Base-by-base conservation (phyloP, 2,888 invertebrate genomes). In the Mycogona germanica region DNA sequence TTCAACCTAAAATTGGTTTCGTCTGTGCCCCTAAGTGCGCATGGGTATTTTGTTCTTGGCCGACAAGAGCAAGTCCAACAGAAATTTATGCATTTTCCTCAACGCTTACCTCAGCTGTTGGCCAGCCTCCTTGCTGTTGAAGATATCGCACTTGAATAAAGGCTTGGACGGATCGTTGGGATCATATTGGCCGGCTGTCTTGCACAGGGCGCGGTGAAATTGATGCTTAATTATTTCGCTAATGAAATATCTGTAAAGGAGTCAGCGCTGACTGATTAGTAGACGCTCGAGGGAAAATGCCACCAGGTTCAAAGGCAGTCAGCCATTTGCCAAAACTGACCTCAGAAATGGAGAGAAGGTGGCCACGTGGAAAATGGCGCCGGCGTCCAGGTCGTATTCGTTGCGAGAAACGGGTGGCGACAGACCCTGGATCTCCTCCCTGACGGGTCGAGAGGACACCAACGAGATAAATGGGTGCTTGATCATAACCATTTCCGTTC, bases 41-140 rank as follows among this genome's bases (percentile, higher is more conserved):
- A n/a, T n/a, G n/a, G n/a, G n/a, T n/a, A n/a, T n/a, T n/a, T n/a
- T n/a, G n/a, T n/a, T n/a, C n/a, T n/a, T n/a, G n/a, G n/a, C n/a
- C n/a, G n/a, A n/a, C n/a, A n/a, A n/a, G n/a, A n/a, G n/a, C n/a
- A n/a, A n/a, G n/a, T n/a, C n/a, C n/a, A n/a, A n/a, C n/a, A n/a
- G n/a, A n/a, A n/a, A n/a, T n/a, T n/a, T n/a, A n/a, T n/a, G n/a
- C n/a, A n/a, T n/a, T n/a, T 45, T 45, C 26, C 21, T 45, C 19
- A 45, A 45, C 7, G 14, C 23, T 1, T 50, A 54, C 54, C 50
- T 32, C 21, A 54, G 14, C 30, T 32, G 25, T 2, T 40, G 14
- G 19, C 54, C 54, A 23, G 54, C 54, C 50, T 54, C 42, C 23
- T 54, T 28, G 23, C 54, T 54, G 25, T 42, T 35, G 50, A 50